Base-by-base conservation (phyloP, 2,888 invertebrate species). In the Caenorhabditis plicata region DNA sequence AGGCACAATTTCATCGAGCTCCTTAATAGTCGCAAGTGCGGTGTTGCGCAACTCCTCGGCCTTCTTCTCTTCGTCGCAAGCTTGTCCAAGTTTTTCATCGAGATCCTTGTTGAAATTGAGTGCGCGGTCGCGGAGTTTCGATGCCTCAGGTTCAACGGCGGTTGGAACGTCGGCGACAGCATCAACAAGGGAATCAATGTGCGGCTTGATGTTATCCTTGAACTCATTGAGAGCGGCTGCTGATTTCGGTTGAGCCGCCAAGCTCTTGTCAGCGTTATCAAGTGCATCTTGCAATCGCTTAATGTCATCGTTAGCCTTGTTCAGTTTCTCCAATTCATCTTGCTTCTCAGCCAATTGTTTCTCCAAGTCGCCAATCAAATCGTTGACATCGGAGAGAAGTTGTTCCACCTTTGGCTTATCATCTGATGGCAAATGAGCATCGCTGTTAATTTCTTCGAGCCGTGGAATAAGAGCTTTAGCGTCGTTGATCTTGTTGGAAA, bases 251-350 rank as follows among this genome's bases (percentile, higher is more conserved):
- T 31, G 36, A 32, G 43, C 25, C 27, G 26, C 39, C 22, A 41
- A 20, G 17, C 33, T 44, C 29, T 36, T 35, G 19, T 63, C 53
- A 25, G 53, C 50, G 15, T 43, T 23, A 23, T 49, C 41, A 13
- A 63, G 26, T 5, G 57, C 52, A 22, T 63, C 47, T 19, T 44
- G 42, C 8, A 52, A 32, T 25, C 43, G 40, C 36, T 58, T 47
- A 13, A 58, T 13, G 15, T 43, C 44, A 17, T 53, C 49, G 38
- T 20, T 39, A 4, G 53, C 48, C 3, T 44, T 40, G 39, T 44
- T 31, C 45, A 38, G 45, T 23, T 52, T 45, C 33, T 52, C 40
- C 4, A 45, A 25, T 2, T 45, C 52, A 27, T 27, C 52, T 45
- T 31, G 19, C 19, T 45, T 45, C 23, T 33, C 39, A 22, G 31